Percentiles rank a stretch among this genome's conserved stretches.
Conservation (phyloP, 2,888 invertebrate genomes). For the Stenoptilia bipunctidactyla region DNA sequence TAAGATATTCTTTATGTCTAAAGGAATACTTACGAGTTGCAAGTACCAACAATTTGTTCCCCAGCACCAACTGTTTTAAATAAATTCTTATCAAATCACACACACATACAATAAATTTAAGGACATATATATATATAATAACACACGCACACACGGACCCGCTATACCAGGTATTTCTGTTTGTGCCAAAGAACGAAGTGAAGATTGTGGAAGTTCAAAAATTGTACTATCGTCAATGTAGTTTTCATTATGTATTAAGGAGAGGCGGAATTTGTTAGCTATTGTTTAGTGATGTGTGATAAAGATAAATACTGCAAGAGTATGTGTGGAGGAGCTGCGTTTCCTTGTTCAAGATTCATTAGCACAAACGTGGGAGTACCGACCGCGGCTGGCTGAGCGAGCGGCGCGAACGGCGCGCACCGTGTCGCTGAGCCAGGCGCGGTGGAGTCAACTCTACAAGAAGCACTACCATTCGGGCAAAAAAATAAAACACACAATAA, state of each 20-base stretch:
- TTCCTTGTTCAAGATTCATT: conserved; percentile 25
- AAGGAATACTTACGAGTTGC: conserved; percentile 45
- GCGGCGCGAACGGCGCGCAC: too few relatives aligned
- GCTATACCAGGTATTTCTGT: conserved; percentile 36
- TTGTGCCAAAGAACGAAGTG: conserved; percentile 44
- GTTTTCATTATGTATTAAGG: too few relatives aligned
- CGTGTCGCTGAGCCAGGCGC: too few relatives aligned
- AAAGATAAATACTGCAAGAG: too few relatives aligned
- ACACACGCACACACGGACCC: conserved; percentile 37
- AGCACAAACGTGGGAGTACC: conserved; percentile 45
- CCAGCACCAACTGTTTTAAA: conserved; percentile 59
- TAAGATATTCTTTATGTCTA: conserved; percentile 26
- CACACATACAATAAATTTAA: conserved; percentile 25
- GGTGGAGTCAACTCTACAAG: conserved; percentile 21
- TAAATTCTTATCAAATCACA: conserved; percentile 17
- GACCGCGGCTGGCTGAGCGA: too few relatives aligned
- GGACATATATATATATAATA: conserved; percentile 25
- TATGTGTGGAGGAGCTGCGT: too few relatives aligned
- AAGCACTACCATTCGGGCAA: conserved; percentile 44
- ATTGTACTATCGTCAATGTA: neutral
- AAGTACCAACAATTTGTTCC: conserved; percentile 35
- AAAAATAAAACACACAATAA: conserved; percentile 75
- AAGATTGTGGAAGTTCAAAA: conserved; percentile 8
- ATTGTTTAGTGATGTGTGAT: too few relatives aligned
- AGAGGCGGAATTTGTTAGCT: too few relatives aligned